Percentiles rank a stretch among this genome's conserved stretches.
Evolutionary conservation across 2,797 vertebrate genomes (phyloP).

Genomic region (Heteromormyrus szaboi): DNA sequence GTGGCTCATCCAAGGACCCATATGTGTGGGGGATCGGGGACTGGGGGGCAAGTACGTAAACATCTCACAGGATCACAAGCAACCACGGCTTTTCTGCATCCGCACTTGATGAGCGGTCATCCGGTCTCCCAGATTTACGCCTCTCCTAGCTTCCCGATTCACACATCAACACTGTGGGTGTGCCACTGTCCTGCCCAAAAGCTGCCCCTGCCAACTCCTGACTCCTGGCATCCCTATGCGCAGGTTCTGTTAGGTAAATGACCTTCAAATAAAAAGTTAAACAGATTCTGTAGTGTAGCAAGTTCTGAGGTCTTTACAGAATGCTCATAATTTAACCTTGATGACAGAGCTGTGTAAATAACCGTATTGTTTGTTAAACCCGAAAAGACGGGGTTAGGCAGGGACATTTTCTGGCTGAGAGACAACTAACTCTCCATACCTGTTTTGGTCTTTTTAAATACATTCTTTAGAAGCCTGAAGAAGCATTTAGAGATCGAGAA

Average conservation of each 20-base stretch:
- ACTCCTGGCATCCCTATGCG: neutral
- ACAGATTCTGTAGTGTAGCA: neutral
- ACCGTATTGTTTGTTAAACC: neutral
- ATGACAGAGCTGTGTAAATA: neutral
- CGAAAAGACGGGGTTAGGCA: neutral
- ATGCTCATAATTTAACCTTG: neutral
- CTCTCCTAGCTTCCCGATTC: neutral
- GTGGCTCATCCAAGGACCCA: slow-evolving; percentile 13
- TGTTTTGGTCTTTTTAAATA: slow-evolving; percentile 39
- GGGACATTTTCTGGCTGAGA: slow-evolving; percentile 14
- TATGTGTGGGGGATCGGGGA: neutral
- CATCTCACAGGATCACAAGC: neutral
- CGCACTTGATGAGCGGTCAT: neutral
- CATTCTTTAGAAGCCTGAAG: slow-evolving; percentile 13
- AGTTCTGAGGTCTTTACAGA: neutral
- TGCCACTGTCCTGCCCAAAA: slow-evolving; percentile 1
- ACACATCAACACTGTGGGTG: slow-evolving; percentile 2
- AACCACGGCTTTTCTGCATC: neutral
- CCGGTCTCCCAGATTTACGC: neutral
- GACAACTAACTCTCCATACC: slow-evolving; percentile 28
- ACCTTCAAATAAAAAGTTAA: neutral
- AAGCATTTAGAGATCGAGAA: neutral
- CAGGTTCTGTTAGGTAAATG: neutral
- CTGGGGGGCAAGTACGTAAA: neutral
- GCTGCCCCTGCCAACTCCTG: neutral